Evolutionary conservation across 2,888 invertebrate species (phyloP).

Genomic region (Sphaerophoria taeniata): DNA sequence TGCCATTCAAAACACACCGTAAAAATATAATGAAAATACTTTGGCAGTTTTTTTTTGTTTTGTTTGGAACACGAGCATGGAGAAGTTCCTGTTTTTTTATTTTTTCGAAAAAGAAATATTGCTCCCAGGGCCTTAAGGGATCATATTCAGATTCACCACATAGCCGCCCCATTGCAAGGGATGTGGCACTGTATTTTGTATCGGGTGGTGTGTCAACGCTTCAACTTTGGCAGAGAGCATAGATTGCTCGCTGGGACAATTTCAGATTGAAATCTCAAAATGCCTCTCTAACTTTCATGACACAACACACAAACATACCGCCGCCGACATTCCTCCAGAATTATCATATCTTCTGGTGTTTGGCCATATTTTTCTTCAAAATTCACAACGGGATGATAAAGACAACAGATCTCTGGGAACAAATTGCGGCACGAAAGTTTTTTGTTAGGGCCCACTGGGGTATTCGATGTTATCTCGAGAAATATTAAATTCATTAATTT

Average conservation of each 20-base stretch:
- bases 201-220: constrained; percentile 47
- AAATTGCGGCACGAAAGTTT: constrained; percentile 29
- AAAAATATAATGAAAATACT: constrained; percentile 71
- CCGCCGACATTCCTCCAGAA: background rate
- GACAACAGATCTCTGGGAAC: background rate
- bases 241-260: constrained; percentile 45
- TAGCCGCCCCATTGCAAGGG: constrained; percentile 3
- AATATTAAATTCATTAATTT: constrained; percentile 65
- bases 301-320: background rate
- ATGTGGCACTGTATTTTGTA: constrained; percentile 24
- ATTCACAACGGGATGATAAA: background rate
- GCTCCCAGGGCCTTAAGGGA: constrained; percentile 37
- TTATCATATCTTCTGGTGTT: background rate
- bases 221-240: constrained; percentile 58
- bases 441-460: constrained; percentile 45
- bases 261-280: constrained; percentile 58
- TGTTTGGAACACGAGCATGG: no score
- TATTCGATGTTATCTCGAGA: constrained; percentile 42
- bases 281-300: constrained; percentile 26
- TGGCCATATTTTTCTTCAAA: constrained; percentile 18
- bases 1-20: constrained; percentile 68
- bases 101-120: constrained; percentile 15
- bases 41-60: constrained; percentile 46
- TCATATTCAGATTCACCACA: constrained; percentile 54
- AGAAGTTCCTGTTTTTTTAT: no score